These are phyloP conservation scores for Schizopygopsis malacanthus DNA, from an alignment of 2,797 vertebrate genomes.

Conservation along the genomic window DNA sequence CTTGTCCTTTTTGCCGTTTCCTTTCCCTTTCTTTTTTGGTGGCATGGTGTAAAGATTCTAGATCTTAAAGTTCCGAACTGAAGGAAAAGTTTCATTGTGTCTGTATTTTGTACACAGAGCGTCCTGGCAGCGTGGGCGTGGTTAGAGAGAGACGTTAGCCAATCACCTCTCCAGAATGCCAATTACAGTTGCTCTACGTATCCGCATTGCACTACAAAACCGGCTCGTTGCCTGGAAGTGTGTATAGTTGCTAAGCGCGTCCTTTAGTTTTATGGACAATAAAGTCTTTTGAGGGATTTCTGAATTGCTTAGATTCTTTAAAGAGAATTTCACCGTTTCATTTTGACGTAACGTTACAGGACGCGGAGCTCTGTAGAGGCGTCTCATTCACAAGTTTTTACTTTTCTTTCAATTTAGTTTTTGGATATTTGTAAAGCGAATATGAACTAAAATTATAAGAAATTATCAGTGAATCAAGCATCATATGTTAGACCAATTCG, in stretches of 20 bases:
- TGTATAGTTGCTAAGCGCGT: constrained; percentile 57
- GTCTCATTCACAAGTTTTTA: not conserved
- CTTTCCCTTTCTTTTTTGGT: constrained; percentile 73
- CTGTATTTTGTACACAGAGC: not conserved
- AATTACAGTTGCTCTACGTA: not conserved
- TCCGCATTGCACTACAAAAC: constrained; percentile 23
- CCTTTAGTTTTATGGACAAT: constrained; percentile 54
- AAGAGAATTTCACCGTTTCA: not conserved
- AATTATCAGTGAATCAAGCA: not conserved
- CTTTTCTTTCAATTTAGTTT: not conserved
- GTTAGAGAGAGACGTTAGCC: not conserved
- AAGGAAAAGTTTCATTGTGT: constrained; percentile 8
- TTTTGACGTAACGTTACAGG: not conserved
- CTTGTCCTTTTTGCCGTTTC: constrained; percentile 72
- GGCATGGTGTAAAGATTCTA: constrained; percentile 69
- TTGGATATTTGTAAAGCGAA: not conserved
- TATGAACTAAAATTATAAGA: not conserved
- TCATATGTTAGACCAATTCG: not conserved
- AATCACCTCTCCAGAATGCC: constrained; percentile 23
- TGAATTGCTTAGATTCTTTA: not conserved
- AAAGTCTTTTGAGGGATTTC: not conserved
- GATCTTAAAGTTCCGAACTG: not conserved
- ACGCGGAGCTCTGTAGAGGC: not conserved
- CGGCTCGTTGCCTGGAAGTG: constrained; percentile 28
- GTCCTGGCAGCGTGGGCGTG: constrained; percentile 32